phyloP scores from a whole-genome alignment of 2,888 invertebrate species.

The Dastarcus helophoroides region DNA sequence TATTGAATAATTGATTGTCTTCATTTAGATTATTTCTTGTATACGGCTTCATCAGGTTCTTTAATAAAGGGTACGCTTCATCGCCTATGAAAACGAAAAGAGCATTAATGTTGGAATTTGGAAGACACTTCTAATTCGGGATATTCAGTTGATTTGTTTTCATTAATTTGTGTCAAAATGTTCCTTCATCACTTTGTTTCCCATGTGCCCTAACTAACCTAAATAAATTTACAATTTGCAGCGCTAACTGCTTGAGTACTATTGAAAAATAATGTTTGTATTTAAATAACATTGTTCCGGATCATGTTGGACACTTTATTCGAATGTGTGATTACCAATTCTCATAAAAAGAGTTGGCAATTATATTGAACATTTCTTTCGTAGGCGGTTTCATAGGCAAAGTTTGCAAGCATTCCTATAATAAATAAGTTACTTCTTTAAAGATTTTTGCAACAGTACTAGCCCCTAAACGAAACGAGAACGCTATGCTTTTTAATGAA shows the following conservation, averaged over 20 bases:
- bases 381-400: constrained; percentile 3
- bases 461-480: too few species aligned
- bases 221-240: constrained; percentile 3
- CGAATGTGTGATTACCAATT: too few species aligned
- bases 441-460: not conserved
- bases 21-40: too few species aligned
- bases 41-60: constrained; percentile 3
- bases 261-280: constrained; percentile 4
- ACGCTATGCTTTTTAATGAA: too few species aligned
- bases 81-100: constrained; percentile 1
- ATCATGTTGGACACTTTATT: not conserved
- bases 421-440: not conserved
- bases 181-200: too few species aligned
- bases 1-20: too few species aligned
- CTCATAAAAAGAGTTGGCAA: constrained; percentile 2
- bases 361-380: not conserved
- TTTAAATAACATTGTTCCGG: constrained; percentile 4
- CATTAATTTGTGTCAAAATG: too few species aligned
- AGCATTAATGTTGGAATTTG: too few species aligned
- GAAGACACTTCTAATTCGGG: not conserved
- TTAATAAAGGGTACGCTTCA: constrained; percentile 4
- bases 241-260: constrained; percentile 3
- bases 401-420: constrained; percentile 1
- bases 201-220: too few species aligned
- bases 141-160: not conserved